A percentile compares a stretch with the other conserved stretches of the same genome.
phyloP scores from a whole-genome alignment of 2,797 vertebrate species.

The Notamacropus eugenii region DNA sequence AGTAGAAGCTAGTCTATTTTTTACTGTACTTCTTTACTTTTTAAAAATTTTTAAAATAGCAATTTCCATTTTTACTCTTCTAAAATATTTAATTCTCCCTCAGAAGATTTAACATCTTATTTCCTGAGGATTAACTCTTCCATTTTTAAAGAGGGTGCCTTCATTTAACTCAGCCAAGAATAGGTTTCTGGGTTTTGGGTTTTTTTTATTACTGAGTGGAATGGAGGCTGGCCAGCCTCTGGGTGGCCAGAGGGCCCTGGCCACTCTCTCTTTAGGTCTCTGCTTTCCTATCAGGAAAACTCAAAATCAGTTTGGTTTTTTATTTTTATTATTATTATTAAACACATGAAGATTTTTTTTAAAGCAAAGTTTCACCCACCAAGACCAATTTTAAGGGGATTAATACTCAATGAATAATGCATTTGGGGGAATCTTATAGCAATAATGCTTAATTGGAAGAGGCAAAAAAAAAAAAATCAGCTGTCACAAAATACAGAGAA shows the following conservation, averaged over 20 bases:
- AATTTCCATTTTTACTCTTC: constrained; percentile 70
- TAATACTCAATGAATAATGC: constrained; percentile 79
- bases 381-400: constrained; percentile 74
- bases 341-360: constrained; percentile 60
- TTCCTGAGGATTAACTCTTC: constrained; percentile 61
- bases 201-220: constrained; percentile 16
- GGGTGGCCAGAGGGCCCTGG: background rate
- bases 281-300: background rate
- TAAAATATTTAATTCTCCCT: constrained; percentile 74
- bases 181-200: background rate
- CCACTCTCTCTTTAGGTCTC: background rate
- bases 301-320: background rate
- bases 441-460: constrained; percentile 58
- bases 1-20: constrained; percentile 68
- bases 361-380: constrained; percentile 65
- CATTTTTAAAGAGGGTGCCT: constrained; percentile 64
- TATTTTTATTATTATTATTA: constrained; percentile 18
- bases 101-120: constrained; percentile 51
- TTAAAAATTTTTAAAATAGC: constrained; percentile 77
- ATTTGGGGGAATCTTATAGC: background rate
- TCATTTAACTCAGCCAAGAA: constrained; percentile 56
- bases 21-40: constrained; percentile 74
- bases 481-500: background rate
- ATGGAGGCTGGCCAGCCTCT: background rate
- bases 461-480: background rate